phyloP scores from a whole-genome alignment of 1,140 invertebrate genomes.

The Achatina immaculata region DNA sequence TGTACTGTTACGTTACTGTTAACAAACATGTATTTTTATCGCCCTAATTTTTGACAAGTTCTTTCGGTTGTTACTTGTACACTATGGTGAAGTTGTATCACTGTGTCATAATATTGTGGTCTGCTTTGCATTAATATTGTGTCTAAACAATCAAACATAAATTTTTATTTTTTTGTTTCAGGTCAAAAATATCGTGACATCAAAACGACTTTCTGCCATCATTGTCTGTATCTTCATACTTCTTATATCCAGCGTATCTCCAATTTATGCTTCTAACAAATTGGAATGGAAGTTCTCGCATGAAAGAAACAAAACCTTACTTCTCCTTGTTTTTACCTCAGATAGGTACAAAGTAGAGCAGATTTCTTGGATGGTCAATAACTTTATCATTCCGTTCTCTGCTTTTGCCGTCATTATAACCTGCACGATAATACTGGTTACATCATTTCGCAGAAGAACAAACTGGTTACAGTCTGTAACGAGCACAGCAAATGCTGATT shows the following conservation, averaged over 20 bases:
- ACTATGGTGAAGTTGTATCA: no score
- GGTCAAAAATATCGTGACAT: not conserved
- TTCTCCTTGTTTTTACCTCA: not conserved
- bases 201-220: not conserved
- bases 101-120: no score
- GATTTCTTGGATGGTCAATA: not conserved
- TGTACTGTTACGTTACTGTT: no score
- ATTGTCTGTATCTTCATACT: not conserved
- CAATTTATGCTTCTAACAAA: not conserved
- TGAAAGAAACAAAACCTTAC: not conserved
- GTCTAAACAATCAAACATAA: no score
- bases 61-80: no score
- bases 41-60: no score
- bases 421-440: not conserved
- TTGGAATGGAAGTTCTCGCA: not conserved
- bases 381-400: not conserved
- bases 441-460: not conserved
- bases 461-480: not conserved
- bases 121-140: no score
- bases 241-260: not conserved
- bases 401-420: not conserved
- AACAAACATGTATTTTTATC: no score
- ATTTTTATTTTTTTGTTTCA: no score
- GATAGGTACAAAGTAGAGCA: not conserved
- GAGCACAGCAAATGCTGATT: no score